phyloP scores from a whole-genome alignment of 2,113 vertebrate genomes.

The Lepus americanus region DNA sequence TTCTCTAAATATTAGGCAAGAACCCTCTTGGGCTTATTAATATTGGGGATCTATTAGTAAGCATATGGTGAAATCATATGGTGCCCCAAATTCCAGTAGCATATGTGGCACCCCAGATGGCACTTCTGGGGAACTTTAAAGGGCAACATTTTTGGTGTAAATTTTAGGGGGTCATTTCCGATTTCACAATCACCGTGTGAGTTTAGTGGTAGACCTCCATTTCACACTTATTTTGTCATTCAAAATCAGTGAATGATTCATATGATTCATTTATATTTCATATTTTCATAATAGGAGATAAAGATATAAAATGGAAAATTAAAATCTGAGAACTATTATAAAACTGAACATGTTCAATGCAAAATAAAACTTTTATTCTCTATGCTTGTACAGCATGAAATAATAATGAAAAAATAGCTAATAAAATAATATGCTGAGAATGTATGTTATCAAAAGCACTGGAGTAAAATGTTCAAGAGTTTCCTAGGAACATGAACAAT shows the following conservation, averaged over 20 bases:
- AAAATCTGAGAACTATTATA: slow-evolving; percentile 44
- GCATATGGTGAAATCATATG: too few relatives aligned
- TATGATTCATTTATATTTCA: background rate
- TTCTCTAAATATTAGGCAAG: too few relatives aligned
- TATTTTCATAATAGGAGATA: slow-evolving; percentile 10
- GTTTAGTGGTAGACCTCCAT: slow-evolving; percentile 34
- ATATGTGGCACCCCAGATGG: too few relatives aligned
- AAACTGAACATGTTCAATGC: background rate
- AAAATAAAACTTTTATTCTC: slow-evolving; percentile 14
- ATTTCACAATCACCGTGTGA: background rate
- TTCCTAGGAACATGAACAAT: background rate
- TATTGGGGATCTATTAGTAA: too few relatives aligned
- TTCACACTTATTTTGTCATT: slow-evolving; percentile 62
- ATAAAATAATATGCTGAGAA: background rate
- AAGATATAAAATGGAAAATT: slow-evolving; percentile 34
- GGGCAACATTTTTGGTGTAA: too few relatives aligned
- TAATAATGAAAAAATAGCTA: slow-evolving; percentile 2
- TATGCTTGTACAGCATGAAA: background rate
- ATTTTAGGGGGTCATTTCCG: too few relatives aligned
- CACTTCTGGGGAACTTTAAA: too few relatives aligned
- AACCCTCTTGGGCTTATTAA: too few relatives aligned
- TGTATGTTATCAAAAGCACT: slow-evolving; percentile 24
- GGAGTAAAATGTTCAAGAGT: background rate
- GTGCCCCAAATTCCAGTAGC: too few relatives aligned
- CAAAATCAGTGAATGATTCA: slow-evolving; percentile 21